Evolutionary conservation across 1,140 invertebrate species (phyloP).

Genomic region (Varroa destructor): DNA sequence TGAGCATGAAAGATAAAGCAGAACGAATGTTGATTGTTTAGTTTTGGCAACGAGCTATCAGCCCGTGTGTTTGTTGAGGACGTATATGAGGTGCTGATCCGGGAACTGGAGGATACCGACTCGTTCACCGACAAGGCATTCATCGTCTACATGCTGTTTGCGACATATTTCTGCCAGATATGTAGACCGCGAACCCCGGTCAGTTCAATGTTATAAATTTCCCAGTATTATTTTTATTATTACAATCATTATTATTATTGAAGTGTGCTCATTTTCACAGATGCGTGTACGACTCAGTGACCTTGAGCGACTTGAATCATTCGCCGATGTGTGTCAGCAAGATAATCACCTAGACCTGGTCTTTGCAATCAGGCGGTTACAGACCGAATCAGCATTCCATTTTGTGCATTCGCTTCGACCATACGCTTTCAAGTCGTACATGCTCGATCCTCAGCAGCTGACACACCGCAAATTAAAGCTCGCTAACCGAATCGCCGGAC

Average conservation of each 20-base stretch:
- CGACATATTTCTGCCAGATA: conserved; percentile 12
- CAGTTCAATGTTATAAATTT: not conserved
- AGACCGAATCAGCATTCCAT: conserved; percentile 3
- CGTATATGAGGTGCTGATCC: not conserved
- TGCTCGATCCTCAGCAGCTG: conserved; percentile 26
- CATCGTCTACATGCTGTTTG: conserved; percentile 16
- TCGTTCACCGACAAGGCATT: not conserved
- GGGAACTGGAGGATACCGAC: conserved; percentile 12
- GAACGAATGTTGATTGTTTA: too few relatives aligned
- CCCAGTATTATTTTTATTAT: too few relatives aligned
- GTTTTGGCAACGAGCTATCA: too few relatives aligned
- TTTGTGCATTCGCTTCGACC: conserved; percentile 11
- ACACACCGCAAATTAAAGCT: conserved; percentile 20
- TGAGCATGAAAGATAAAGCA: too few relatives aligned
- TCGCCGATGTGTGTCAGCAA: not conserved
- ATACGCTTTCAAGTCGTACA: conserved; percentile 25
- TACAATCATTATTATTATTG: too few relatives aligned
- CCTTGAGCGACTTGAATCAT: not conserved
- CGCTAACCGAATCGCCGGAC: conserved; percentile 13
- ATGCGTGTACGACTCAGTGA: conserved; percentile 2
- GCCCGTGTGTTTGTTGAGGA: conserved; percentile 5
- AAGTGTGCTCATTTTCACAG: not conserved
- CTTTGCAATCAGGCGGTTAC: conserved; percentile 2
- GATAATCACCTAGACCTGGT: conserved; percentile 12
- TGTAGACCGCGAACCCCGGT: conserved; percentile 19